These are phyloP conservation scores for Isaurus tuberculatus DNA, from an alignment of 92 coral and sea anemone genomes.

Conservation along the genomic window DNA sequence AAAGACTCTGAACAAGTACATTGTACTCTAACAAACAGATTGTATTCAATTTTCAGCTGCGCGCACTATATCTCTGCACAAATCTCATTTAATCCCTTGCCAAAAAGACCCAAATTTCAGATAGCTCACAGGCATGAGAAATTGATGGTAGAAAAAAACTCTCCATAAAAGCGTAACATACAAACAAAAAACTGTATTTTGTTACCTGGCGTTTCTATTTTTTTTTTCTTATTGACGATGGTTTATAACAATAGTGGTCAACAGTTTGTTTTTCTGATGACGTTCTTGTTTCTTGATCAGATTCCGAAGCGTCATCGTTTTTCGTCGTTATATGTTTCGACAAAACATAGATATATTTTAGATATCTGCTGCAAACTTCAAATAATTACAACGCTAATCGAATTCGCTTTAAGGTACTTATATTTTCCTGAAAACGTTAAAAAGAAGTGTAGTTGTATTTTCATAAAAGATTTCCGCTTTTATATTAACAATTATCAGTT, in stretches of 20 bases:
- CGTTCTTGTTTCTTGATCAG: not conserved
- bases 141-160: not conserved
- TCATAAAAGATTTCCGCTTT: too few relatives aligned
- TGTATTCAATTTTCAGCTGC: not conserved
- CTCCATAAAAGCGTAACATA: not conserved
- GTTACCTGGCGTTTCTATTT: not conserved
- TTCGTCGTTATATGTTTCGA: not conserved
- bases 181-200: not conserved
- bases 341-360: not conserved
- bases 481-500: too few relatives aligned
- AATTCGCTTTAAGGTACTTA: not conserved
- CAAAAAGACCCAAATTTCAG: not conserved
- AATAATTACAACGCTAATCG: not conserved
- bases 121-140: not conserved
- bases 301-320: not conserved
- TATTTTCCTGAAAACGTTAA: too few relatives aligned
- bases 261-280: not conserved
- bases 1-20: not conserved
- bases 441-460: too few relatives aligned
- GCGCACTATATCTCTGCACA: not conserved
- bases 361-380: not conserved
- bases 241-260: not conserved
- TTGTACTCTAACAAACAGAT: conserved; percentile 9
- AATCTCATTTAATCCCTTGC: not conserved
- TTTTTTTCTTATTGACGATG: not conserved